These are phyloP conservation scores for Eupsittula cactorum DNA, from an alignment of 2,113 vertebrate genomes.

Conservation along the genomic window DNA sequence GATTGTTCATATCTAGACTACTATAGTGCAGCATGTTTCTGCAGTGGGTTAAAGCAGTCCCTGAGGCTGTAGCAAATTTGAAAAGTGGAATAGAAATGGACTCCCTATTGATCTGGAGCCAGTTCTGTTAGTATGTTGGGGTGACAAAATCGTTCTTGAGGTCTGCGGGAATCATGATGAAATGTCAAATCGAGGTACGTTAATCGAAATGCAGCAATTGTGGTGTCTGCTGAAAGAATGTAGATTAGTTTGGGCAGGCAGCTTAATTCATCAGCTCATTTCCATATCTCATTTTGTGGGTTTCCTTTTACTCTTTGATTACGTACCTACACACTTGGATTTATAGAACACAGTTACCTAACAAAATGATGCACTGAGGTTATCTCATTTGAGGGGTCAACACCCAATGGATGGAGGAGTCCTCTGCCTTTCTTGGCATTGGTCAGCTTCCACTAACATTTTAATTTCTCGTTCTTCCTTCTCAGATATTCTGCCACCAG, in stretches of 20 bases:
- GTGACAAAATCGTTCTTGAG: not conserved
- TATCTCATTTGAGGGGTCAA: not conserved
- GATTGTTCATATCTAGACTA: not conserved
- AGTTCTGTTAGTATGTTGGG: not conserved
- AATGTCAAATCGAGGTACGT: not conserved
- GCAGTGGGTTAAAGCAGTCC: not conserved
- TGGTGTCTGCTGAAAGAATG: not conserved
- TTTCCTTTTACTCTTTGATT: slow-evolving; percentile 12
- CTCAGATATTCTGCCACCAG: not conserved
- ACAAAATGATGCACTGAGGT: not conserved
- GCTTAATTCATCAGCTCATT: not conserved
- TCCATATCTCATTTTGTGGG: not conserved
- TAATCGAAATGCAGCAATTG: not conserved
- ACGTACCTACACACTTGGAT: not conserved
- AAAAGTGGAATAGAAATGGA: slow-evolving; percentile 23
- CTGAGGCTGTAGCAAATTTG: not conserved
- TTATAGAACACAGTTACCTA: not conserved
- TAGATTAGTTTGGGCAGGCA: not conserved
- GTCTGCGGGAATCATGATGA: slow-evolving; percentile 19
- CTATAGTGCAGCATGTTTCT: not conserved
- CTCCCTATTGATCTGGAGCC: slow-evolving; percentile 6
- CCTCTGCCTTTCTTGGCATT: not conserved
- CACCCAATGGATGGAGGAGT: not conserved
- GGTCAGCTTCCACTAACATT: not conserved
- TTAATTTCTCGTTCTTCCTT: not conserved